phyloP scores from a whole-genome alignment of 2,888 invertebrate genomes.

The Seladonia tumulorum region DNA sequence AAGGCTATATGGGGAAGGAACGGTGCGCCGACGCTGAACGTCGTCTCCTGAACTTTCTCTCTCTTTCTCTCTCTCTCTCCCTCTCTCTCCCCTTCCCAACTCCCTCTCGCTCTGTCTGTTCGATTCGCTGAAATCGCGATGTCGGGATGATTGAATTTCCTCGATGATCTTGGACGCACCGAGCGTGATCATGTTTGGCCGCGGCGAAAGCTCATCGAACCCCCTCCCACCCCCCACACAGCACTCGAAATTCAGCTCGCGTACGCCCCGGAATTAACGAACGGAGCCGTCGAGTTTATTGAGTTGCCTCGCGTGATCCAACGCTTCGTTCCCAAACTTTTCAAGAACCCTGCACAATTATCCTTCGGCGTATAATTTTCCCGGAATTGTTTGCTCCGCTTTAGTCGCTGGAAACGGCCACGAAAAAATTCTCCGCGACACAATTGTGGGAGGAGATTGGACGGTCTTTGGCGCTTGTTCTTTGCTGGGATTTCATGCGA shows the following conservation, averaged over 20 bases:
- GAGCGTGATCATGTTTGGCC: conserved; percentile 63
- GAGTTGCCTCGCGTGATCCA: neutral
- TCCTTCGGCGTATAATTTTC: neutral
- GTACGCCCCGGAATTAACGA: conserved; percentile 45
- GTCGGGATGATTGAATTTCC: conserved; percentile 69
- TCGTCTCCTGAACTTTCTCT: conserved; percentile 25
- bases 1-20: conserved; percentile 34
- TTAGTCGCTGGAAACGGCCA: neutral
- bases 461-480: neutral
- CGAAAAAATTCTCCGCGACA: neutral
- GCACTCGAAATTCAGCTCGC: conserved; percentile 37
- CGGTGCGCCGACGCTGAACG: neutral
- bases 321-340: neutral
- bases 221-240: neutral
- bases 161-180: conserved; percentile 58
- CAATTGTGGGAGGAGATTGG: neutral
- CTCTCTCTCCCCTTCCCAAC: neutral
- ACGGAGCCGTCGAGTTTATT: conserved; percentile 24
- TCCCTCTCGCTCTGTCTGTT: neutral
- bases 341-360: neutral
- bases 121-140: conserved; percentile 63
- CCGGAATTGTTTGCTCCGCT: neutral
- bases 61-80: too few relatives aligned
- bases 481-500: neutral
- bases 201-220: conserved; percentile 33